Percentiles rank a stretch among this genome's conserved stretches.
phyloP scores from a whole-genome alignment of 2,113 vertebrate genomes.

The Mormyrus lacerda region DNA sequence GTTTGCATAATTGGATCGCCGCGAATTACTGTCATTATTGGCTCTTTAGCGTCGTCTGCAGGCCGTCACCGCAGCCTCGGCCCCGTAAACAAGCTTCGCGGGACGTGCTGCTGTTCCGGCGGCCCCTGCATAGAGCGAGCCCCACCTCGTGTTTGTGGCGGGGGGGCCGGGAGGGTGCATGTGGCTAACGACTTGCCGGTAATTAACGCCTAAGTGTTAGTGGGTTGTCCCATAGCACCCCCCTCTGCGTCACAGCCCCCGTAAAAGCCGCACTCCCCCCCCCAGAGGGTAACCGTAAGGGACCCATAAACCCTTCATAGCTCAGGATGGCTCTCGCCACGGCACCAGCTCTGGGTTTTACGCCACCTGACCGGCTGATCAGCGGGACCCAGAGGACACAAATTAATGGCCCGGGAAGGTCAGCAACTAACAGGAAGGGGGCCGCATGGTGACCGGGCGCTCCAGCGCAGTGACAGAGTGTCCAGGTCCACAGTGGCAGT shows the following conservation, averaged over 20 bases:
- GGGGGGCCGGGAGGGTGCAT: slow-evolving; percentile 18
- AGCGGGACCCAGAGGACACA: neutral
- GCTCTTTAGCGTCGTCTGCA: slow-evolving; percentile 92
- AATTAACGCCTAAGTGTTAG: slow-evolving; percentile 60
- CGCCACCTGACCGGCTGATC: neutral
- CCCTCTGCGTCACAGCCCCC: neutral
- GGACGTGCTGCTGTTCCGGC: slow-evolving; percentile 73
- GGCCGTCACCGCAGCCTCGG: slow-evolving; percentile 86
- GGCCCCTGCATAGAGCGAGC: slow-evolving; percentile 52
- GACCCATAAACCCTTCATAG: neutral
- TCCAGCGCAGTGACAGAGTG: neutral
- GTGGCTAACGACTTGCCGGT: slow-evolving; percentile 57
- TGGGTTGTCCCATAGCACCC: slow-evolving; percentile 40
- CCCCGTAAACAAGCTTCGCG: slow-evolving; percentile 94
- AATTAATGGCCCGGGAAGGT: neutral
- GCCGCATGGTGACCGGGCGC: neutral
- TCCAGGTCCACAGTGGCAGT: neutral
- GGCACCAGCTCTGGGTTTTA: neutral
- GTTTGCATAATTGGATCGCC: slow-evolving; percentile 99
- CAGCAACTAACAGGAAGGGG: neutral
- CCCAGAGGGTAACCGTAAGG: neutral
- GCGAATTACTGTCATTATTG: slow-evolving; percentile 99
- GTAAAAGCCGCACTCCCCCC: neutral
- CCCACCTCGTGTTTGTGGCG: slow-evolving; percentile 26
- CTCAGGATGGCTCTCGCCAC: neutral